Percentiles rank a stretch among this genome's conserved stretches.
phyloP scores from a whole-genome alignment of 2,888 invertebrate genomes.

The Malthinus flaveolus region DNA sequence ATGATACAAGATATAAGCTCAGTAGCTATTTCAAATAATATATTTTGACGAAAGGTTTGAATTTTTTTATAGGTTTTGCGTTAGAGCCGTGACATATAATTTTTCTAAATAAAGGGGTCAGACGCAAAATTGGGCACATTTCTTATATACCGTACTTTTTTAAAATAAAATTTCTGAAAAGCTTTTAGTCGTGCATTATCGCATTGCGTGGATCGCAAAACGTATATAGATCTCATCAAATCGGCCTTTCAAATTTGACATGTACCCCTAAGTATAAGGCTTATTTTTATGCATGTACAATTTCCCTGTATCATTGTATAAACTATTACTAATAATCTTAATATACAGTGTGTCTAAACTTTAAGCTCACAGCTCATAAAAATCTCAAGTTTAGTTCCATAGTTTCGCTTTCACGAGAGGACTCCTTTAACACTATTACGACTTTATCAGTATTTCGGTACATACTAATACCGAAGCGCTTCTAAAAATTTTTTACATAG shows the following conservation, averaged over 20 bases:
- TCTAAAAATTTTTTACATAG: too few species aligned
- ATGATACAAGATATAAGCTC: constrained; percentile 21
- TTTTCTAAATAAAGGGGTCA: constrained; percentile 17
- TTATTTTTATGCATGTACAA: constrained; percentile 46
- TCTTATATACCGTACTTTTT: constrained; percentile 34
- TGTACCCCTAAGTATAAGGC: constrained; percentile 49
- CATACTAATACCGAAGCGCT: too few species aligned
- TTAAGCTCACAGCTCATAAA: too few species aligned
- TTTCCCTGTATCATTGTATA: constrained; percentile 21
- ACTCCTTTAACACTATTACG: too few species aligned
- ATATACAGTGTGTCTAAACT: too few species aligned
- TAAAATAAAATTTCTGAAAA: constrained; percentile 46
- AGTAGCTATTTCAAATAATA: not conserved
- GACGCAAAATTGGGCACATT: constrained; percentile 20
- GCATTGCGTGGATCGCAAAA: constrained; percentile 51
- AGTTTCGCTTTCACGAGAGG: too few species aligned
- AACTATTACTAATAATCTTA: too few species aligned
- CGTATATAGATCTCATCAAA: constrained; percentile 52
- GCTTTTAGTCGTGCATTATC: constrained; percentile 54
- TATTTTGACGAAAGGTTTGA: not conserved
- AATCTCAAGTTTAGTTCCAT: too few species aligned
- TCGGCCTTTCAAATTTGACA: constrained; percentile 56
- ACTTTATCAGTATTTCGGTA: too few species aligned
- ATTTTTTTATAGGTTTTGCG: constrained; percentile 8
- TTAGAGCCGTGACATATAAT: constrained; percentile 21